Evolutionary conservation across 2,113 vertebrate genomes (phyloP).

Genomic region (Bos javanicus): DNA sequence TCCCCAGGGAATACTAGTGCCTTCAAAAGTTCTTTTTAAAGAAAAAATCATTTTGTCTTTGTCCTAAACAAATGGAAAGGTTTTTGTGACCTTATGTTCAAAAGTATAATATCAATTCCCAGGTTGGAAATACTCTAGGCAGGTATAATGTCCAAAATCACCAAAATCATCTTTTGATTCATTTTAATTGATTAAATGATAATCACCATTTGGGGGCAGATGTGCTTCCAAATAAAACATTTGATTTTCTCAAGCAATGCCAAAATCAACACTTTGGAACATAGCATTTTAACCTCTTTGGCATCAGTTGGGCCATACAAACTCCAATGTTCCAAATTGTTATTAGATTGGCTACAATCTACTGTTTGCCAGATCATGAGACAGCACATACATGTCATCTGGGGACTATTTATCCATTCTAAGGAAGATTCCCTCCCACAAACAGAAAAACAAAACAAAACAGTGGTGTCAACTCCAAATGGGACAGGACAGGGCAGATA

Average conservation of each 20-base stretch:
- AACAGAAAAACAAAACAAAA: not conserved
- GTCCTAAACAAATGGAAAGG: not conserved
- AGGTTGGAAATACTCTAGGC: not conserved
- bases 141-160: not conserved
- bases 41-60: not conserved
- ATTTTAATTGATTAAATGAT: constrained; percentile 11
- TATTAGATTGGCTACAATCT: not conserved
- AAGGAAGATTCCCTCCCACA: not conserved
- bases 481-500: not conserved
- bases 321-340: constrained; percentile 13
- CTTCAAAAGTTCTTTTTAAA: not conserved
- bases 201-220: not conserved
- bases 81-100: not conserved
- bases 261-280: not conserved
- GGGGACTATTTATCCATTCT: not conserved
- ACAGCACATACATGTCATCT: not conserved
- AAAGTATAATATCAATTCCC: not conserved
- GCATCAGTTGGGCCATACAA: not conserved
- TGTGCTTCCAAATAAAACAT: not conserved
- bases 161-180: not conserved
- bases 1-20: not conserved
- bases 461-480: not conserved
- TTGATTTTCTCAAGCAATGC: not conserved
- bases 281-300: not conserved
- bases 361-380: not conserved